Evolutionary conservation across 2,888 invertebrate species (phyloP).

Genomic region (Diaphora mendica): DNA sequence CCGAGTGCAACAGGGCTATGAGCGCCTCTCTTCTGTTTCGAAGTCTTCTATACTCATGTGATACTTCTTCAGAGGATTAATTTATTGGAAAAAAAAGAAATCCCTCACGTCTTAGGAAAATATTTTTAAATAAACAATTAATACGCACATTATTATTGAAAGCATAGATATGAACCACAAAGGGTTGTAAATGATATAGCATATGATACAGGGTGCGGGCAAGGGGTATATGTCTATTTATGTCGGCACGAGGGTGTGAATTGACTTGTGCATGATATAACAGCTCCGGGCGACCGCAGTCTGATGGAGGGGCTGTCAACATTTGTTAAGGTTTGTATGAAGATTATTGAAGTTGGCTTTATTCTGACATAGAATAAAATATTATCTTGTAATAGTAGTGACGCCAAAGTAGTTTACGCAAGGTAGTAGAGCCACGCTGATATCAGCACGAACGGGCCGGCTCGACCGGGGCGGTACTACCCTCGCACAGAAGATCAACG

Average conservation of each 20-base stretch:
- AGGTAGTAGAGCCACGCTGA: too few species aligned
- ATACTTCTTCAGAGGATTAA: neutral
- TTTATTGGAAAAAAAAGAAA: neutral
- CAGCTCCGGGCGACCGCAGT: conserved; percentile 69
- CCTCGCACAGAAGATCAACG: too few species aligned
- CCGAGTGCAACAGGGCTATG: too few species aligned
- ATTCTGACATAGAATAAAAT: neutral
- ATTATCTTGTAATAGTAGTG: neutral
- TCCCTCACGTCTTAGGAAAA: neutral
- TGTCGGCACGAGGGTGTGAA: conserved; percentile 59
- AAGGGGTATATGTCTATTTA: conserved; percentile 41
- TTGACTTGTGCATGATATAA: conserved; percentile 78
- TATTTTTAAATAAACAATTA: neutral
- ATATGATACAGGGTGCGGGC: conserved; percentile 17
- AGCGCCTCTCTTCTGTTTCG: too few species aligned
- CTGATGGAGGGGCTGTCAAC: conserved; percentile 64
- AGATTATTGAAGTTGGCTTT: neutral
- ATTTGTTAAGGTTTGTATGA: conserved; percentile 38
- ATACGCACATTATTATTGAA: neutral
- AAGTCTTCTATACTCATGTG: too few species aligned
- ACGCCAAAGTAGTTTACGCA: neutral
- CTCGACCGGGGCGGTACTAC: too few species aligned
- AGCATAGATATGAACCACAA: neutral
- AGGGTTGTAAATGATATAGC: conserved; percentile 32
- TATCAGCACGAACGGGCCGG: too few species aligned